Base-by-base conservation (phyloP, 2,113 vertebrate species). In the Ameiurus melas region DNA sequence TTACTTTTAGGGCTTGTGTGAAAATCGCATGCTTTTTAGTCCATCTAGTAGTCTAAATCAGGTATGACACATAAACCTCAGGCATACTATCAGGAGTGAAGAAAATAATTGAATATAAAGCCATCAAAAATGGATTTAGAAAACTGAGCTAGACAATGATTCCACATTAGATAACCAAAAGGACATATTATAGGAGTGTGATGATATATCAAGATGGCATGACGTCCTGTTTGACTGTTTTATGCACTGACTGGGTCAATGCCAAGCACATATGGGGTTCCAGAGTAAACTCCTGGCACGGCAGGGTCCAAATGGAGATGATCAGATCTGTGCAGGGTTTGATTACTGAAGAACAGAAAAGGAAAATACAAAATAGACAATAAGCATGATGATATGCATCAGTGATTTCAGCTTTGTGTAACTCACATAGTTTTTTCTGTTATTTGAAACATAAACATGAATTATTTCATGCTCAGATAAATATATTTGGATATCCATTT, bases 201-300 rank as follows among this genome's bases (percentile, higher is more conserved):
- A 13, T 47, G 73, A 13, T 16, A 47, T 47, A 77, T 51, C 25
- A 27, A 27, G 13, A 51, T 78, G 43, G 22, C 12, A 58, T 62
- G 68, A 30, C 1, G 14, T 60, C 8, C 36, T 53, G 75, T 14
- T 39, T 73, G 25, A 60, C 4, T 66, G 22, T 25, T 27, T 4
- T 51, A 16, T 53, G n/a, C 20, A 91, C 92, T 90, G 19, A 94
- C 93, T 82, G 92, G 92, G 39, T 94, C 92, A 30, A 94, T 92
- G 36, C 92, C 92, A 55, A 94, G 91, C 51, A 90, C 81, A 71
- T 93, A 92, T 0, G 92, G 92, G n/a, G 51, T 79, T 43, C 93
- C 92, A 55, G 92, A 93, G 84, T 87, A 93, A 75, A 93, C 92
- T 17, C 92, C 92, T 0, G 88, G 79, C 5, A 90, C 68, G 8